phyloP scores from a whole-genome alignment of 2,797 vertebrate species.

The Sebastes kiyomatsui region DNA sequence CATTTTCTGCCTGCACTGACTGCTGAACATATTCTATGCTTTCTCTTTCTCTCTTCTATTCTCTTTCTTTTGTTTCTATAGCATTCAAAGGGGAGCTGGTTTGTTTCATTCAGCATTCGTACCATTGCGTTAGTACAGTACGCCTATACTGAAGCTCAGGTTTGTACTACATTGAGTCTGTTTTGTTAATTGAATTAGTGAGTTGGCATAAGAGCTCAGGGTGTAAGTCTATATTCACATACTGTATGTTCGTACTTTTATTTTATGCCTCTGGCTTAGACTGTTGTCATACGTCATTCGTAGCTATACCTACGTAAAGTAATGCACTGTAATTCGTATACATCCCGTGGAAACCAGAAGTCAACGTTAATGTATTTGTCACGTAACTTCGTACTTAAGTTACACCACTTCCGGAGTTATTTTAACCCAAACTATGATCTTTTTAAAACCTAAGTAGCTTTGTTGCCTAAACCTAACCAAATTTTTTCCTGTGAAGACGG shows the following conservation, averaged over 20 bases:
- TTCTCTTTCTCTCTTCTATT: neutral
- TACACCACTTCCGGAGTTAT: neutral
- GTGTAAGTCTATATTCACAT: neutral
- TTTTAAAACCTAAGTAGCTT: neutral
- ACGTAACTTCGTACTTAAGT: no score
- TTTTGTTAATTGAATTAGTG: neutral
- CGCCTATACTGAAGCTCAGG: neutral
- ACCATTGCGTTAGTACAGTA: neutral
- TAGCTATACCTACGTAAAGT: no score
- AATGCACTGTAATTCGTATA: neutral
- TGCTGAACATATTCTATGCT: neutral
- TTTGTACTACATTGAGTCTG: neutral
- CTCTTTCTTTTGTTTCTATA: constrained; percentile 1
- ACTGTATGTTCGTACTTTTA: neutral
- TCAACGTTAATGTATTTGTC: neutral
- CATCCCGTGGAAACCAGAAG: neutral
- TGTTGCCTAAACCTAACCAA: neutral
- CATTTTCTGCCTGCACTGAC: neutral
- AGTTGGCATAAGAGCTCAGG: neutral
- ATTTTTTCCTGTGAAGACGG: neutral
- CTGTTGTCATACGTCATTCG: no score
- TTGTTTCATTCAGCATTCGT: neutral
- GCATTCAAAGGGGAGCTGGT: neutral
- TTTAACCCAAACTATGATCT: neutral
- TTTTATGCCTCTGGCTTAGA: neutral